These are phyloP conservation scores for Acleris literana DNA, from an alignment of 2,888 invertebrate species.

Conservation along the genomic window DNA sequence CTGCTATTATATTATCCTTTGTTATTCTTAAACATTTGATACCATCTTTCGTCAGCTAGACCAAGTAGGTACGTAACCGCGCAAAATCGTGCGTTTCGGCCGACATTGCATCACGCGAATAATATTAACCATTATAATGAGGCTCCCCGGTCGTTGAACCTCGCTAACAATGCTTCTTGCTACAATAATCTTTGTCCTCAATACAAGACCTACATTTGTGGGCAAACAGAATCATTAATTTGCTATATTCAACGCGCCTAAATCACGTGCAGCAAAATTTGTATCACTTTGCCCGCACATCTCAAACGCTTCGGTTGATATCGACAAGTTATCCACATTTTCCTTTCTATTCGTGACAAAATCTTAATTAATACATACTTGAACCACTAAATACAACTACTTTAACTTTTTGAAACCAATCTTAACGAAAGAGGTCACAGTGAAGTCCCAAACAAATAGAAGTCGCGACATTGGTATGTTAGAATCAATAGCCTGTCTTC, in stretches of 20 bases:
- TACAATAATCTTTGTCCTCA: conserved; percentile 49
- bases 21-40: conserved; percentile 28
- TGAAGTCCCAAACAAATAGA: conserved; percentile 11
- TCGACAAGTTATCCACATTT: no score
- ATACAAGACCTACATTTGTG: conserved; percentile 47
- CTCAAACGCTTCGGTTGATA: background rate
- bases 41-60: conserved; percentile 33
- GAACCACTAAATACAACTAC: no score
- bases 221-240: conserved; percentile 36
- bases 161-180: conserved; percentile 47
- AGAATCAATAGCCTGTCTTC: conserved; percentile 35
- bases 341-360: no score
- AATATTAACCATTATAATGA: conserved; percentile 55
- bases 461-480: conserved; percentile 26
- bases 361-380: no score
- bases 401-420: no score
- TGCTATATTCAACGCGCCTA: background rate
- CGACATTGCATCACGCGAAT: conserved; percentile 60
- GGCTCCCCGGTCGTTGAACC: conserved; percentile 55
- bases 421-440: background rate
- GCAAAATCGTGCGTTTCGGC: conserved; percentile 40
- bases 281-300: background rate
- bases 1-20: conserved; percentile 14
- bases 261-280: conserved; percentile 10
- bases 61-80: conserved; percentile 26